Evolutionary conservation across 2,113 vertebrate species (phyloP).

Genomic region (Varanus salvator): DNA sequence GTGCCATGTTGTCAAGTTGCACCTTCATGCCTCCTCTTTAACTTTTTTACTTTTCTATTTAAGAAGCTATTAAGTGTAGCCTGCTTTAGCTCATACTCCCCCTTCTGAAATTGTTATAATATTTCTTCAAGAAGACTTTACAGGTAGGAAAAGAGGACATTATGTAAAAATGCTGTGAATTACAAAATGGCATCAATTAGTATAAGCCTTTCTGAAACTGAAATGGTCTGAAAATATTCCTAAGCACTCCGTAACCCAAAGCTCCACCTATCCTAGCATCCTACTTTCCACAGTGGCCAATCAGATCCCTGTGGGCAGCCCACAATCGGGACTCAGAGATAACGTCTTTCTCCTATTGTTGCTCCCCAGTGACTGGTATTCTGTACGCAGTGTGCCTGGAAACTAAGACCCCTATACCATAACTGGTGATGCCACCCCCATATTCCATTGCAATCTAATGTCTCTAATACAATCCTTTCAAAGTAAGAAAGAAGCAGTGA

Average conservation of each 20-base stretch:
- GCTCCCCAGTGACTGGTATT: not conserved
- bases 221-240: slow-evolving; percentile 1
- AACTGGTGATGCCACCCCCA: not conserved
- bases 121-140: slow-evolving; percentile 68
- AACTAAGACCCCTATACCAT: not conserved
- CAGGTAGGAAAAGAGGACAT: slow-evolving; percentile 59
- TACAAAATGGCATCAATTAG: slow-evolving; percentile 61
- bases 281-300: not conserved
- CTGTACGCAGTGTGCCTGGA: not conserved
- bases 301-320: not conserved
- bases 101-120: slow-evolving; percentile 64
- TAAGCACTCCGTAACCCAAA: not conserved
- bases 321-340: not conserved
- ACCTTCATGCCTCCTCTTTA: slow-evolving; percentile 38
- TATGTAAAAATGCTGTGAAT: slow-evolving; percentile 62
- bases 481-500: not conserved
- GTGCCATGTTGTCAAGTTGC: not conserved
- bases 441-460: not conserved
- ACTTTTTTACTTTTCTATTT: slow-evolving; percentile 57
- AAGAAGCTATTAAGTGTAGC: slow-evolving; percentile 59
- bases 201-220: too few relatives aligned
- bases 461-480: not conserved
- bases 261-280: not conserved
- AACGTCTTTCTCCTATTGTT: not conserved
- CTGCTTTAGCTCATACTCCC: slow-evolving; percentile 64